A percentile compares a stretch with the other conserved stretches of the same genome.
Evolutionary conservation across 2,888 invertebrate genomes (phyloP).

Genomic region (Sisyra nigra): DNA sequence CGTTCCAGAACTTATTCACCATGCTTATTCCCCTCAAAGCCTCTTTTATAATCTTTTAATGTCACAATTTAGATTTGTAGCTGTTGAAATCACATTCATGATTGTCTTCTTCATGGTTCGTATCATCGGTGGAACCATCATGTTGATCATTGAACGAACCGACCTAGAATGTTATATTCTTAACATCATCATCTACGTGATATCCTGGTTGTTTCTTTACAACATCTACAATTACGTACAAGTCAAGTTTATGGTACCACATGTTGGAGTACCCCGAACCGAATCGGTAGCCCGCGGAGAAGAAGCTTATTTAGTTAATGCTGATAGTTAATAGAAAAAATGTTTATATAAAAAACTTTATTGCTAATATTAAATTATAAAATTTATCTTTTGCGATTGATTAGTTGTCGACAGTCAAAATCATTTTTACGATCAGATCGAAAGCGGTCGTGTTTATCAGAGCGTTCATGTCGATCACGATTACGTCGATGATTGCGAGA

Average conservation of each 20-base stretch:
- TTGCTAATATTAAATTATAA: neutral
- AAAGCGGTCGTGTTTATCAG: neutral
- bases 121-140: conserved; percentile 33
- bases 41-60: no score
- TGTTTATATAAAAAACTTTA: neutral
- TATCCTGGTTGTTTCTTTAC: conserved; percentile 24
- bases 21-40: no score
- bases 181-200: conserved; percentile 19
- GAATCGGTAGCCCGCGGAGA: neutral
- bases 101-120: conserved; percentile 31
- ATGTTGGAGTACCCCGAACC: neutral
- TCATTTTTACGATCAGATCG: neutral
- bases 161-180: conserved; percentile 23
- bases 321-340: neutral
- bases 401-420: neutral
- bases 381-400: neutral
- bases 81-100: conserved; percentile 34
- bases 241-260: neutral
- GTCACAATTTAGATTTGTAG: conserved; percentile 24
- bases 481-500: no score
- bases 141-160: conserved; percentile 27
- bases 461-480: neutral
- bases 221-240: conserved; percentile 17
- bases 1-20: no score
- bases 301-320: neutral